Conservation (phyloP, 1,140 invertebrate species). For the Drosophila lowei region DNA sequence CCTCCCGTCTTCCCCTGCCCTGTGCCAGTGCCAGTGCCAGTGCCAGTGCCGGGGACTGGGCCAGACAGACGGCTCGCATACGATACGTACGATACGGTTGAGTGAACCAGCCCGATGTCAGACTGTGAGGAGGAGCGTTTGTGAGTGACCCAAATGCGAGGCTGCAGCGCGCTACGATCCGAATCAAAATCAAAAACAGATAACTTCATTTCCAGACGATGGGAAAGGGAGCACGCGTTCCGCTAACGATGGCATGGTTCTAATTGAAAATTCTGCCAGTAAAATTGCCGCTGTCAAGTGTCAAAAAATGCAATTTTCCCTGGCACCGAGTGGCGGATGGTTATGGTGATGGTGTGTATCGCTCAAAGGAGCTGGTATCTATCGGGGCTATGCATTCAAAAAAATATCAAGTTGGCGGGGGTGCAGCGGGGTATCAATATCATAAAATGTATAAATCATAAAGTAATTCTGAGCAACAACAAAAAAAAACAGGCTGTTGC, state of each 20-base stretch:
- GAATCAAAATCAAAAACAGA: slow-evolving; percentile 50
- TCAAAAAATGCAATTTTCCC: slow-evolving; percentile 52
- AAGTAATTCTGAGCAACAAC: slow-evolving; percentile 49
- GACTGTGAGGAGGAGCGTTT: no score
- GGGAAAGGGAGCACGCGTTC: slow-evolving; percentile 7
- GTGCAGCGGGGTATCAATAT: slow-evolving; percentile 34
- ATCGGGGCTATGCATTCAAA: slow-evolving; percentile 14
- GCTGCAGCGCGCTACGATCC: neutral
- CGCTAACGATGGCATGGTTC: slow-evolving; percentile 3
- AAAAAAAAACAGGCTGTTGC: slow-evolving; percentile 19
- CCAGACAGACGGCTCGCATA: no score
- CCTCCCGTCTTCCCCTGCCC: no score
- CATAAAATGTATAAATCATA: slow-evolving; percentile 56
- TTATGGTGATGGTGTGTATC: neutral
- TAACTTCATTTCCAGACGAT: slow-evolving; percentile 39
- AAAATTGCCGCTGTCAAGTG: slow-evolving; percentile 70
- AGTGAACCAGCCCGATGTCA: no score
- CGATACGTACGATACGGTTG: no score
- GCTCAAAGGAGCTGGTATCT: slow-evolving; percentile 34
- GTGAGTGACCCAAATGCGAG: no score
- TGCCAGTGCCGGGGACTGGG: no score
- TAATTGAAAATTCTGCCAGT: slow-evolving; percentile 68
- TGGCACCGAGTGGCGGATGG: slow-evolving; percentile 23
- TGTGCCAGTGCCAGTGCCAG: no score
- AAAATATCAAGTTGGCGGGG: slow-evolving; percentile 1